Evolutionary conservation across 2,113 vertebrate species (phyloP).

Genomic region (Piliocolobus tephrosceles): DNA sequence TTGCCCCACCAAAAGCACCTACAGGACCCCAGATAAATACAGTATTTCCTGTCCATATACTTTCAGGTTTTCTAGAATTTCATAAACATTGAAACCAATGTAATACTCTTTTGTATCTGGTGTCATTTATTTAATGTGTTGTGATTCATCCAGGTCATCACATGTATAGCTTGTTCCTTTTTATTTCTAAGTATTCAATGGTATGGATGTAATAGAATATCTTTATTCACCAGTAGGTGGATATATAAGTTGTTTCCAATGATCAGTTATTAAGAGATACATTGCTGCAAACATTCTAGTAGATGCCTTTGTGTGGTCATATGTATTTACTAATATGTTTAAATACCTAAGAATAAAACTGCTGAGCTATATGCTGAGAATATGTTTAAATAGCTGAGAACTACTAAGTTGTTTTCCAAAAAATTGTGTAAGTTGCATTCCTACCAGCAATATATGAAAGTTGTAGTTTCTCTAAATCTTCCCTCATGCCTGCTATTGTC

Average conservation of each 20-base stretch:
- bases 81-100: background rate
- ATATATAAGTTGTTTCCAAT: background rate
- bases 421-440: background rate
- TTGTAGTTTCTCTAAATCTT: background rate
- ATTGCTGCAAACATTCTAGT: background rate
- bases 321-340: background rate
- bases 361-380: background rate
- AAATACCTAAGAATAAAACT: background rate
- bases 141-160: background rate
- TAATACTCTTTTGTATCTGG: background rate
- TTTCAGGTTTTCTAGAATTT: constrained; percentile 24
- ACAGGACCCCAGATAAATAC: background rate
- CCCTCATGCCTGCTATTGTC: background rate
- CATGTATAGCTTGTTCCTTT: background rate
- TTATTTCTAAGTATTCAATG: background rate
- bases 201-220: background rate
- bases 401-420: background rate
- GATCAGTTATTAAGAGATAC: background rate
- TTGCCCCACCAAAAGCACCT: background rate
- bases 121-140: background rate
- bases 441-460: background rate
- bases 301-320: background rate
- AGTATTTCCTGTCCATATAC: background rate
- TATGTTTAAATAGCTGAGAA: background rate
- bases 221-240: background rate